Evolutionary conservation across 2,113 vertebrate species (phyloP).

Genomic region (Silurus glanis): DNA sequence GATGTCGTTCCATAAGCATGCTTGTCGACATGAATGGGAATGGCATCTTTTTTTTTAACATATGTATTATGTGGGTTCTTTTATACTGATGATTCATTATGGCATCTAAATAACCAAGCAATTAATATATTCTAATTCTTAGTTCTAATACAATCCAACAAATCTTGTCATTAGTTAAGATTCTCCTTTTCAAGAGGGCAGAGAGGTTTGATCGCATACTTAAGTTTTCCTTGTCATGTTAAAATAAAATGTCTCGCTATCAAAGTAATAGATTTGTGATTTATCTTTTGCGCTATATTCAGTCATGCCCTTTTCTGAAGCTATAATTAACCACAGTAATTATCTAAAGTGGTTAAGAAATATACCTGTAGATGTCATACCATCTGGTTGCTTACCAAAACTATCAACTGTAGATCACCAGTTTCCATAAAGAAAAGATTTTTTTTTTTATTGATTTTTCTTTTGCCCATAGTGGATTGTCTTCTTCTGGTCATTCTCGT

Average conservation of each 20-base stretch:
- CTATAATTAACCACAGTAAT: constrained; percentile 31
- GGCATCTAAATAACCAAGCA: neutral
- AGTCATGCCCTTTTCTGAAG: constrained; percentile 7
- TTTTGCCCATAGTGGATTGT: constrained; percentile 1
- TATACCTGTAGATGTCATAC: neutral
- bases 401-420: neutral
- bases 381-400: constrained; percentile 8
- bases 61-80: neutral
- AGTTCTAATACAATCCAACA: neutral
- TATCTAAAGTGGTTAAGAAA: constrained; percentile 6
- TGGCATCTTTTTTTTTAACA: constrained; percentile 59
- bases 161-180: neutral
- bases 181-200: constrained; percentile 11
- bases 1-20: constrained; percentile 68
- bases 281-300: constrained; percentile 10
- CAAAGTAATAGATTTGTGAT: constrained; percentile 21
- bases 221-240: neutral
- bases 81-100: neutral
- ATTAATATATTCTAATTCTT: neutral
- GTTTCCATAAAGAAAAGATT: neutral
- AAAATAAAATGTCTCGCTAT: neutral
- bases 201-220: neutral
- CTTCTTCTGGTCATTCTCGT: constrained; percentile 56
- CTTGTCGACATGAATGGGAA: constrained; percentile 62
- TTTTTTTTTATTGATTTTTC: constrained; percentile 10